phyloP scores from a whole-genome alignment of 2,113 vertebrate species.

The Tinamus guttatus region DNA sequence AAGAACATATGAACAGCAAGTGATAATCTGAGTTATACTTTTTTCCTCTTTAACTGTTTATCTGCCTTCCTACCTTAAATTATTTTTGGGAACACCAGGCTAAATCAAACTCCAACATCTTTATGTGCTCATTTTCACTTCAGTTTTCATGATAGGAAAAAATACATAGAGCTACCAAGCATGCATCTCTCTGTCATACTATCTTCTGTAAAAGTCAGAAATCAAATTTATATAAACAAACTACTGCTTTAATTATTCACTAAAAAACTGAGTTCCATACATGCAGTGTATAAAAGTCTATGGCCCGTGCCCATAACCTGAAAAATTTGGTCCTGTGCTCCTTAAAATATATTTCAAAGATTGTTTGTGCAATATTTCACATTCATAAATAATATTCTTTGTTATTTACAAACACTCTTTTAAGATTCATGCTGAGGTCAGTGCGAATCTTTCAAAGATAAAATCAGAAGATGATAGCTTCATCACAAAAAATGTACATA shows the following conservation, averaged over 20 bases:
- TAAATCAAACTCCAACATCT: neutral
- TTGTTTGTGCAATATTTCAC: neutral
- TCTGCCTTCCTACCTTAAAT: neutral
- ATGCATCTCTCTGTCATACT: neutral
- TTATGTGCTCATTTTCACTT: conserved; percentile 3
- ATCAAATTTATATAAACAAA: neutral
- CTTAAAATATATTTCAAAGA: neutral
- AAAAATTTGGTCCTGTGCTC: neutral
- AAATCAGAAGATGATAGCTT: neutral
- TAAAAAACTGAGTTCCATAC: neutral
- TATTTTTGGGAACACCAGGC: neutral
- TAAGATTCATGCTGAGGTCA: neutral
- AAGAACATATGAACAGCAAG: neutral
- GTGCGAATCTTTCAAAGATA: neutral
- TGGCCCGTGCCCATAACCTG: neutral
- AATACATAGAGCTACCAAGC: neutral
- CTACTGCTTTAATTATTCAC: neutral
- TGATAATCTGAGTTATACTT: neutral
- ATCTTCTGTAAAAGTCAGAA: neutral
- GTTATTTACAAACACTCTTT: neutral
- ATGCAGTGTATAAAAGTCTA: neutral
- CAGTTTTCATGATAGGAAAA: neutral
- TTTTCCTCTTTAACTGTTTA: neutral
- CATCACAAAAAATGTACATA: neutral
- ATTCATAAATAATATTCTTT: neutral